Conservation (phyloP, 2,888 invertebrate genomes). For the Calameuta filiformis region DNA sequence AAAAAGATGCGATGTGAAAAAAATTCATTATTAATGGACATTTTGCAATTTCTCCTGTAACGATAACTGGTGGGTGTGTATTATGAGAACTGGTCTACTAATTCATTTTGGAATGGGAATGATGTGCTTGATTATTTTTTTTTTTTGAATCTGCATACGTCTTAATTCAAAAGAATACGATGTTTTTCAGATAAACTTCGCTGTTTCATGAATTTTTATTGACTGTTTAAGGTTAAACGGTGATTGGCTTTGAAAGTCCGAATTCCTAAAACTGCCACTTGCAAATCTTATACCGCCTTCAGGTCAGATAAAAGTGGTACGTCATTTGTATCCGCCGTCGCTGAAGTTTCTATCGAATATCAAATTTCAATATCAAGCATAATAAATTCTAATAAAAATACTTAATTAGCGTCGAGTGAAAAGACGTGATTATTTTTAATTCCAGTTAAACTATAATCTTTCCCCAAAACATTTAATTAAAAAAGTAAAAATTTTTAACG, state of each 20-base stretch:
- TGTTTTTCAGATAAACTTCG: neutral
- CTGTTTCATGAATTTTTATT: conserved; percentile 2
- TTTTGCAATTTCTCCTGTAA: neutral
- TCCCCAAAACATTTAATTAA: too few species aligned
- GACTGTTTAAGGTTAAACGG: conserved; percentile 2
- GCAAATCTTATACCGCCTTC: neutral
- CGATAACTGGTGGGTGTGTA: neutral
- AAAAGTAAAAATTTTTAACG: neutral
- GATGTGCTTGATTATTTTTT: neutral
- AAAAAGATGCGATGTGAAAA: neutral
- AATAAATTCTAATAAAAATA: neutral
- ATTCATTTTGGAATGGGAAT: neutral
- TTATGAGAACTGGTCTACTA: neutral
- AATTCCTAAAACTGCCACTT: neutral
- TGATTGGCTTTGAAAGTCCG: neutral
- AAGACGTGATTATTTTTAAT: neutral
- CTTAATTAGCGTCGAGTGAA: neutral
- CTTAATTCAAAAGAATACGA: neutral
- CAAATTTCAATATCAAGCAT: neutral
- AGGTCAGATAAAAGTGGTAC: neutral
- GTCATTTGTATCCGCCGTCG: neutral
- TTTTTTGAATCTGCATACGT: neutral
- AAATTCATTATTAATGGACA: neutral
- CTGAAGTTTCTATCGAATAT: neutral
- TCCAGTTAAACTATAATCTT: neutral